Evolutionary conservation across 2,113 vertebrate genomes (phyloP).

Genomic region (Cyanoramphus novaezelandiae): DNA sequence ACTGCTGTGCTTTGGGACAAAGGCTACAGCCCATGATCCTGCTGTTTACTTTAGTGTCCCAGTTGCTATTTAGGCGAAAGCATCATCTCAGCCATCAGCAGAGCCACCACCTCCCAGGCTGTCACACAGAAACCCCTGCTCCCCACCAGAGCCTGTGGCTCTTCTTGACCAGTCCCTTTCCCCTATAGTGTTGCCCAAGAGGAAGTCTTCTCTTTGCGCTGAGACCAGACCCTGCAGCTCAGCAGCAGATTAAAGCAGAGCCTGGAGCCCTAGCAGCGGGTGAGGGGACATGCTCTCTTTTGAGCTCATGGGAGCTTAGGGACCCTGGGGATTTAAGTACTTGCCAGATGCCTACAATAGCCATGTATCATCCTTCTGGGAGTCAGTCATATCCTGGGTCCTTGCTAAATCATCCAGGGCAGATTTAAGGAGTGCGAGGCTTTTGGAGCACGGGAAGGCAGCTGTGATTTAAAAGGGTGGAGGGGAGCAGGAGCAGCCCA

Average conservation of each 20-base stretch:
- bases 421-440: background rate
- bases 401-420: background rate
- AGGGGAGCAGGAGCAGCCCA: background rate
- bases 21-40: background rate
- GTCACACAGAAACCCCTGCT: accelerated
- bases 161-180: background rate
- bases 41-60: background rate
- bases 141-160: background rate
- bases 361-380: accelerated
- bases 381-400: accelerated
- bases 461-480: background rate
- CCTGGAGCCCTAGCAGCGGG: accelerated
- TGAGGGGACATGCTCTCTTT: background rate
- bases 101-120: background rate
- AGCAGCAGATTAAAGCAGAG: accelerated
- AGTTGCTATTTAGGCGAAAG: background rate
- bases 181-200: background rate
- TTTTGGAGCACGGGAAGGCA: accelerated
- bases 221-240: accelerated
- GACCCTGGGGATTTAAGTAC: background rate
- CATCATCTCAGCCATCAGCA: background rate
- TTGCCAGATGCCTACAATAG: background rate
- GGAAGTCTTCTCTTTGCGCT: background rate
- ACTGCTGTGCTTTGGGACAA: accelerated
- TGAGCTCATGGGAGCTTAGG: background rate